Conservation (phyloP, 2,113 vertebrate genomes). For the Paedocypris sp. region DNA sequence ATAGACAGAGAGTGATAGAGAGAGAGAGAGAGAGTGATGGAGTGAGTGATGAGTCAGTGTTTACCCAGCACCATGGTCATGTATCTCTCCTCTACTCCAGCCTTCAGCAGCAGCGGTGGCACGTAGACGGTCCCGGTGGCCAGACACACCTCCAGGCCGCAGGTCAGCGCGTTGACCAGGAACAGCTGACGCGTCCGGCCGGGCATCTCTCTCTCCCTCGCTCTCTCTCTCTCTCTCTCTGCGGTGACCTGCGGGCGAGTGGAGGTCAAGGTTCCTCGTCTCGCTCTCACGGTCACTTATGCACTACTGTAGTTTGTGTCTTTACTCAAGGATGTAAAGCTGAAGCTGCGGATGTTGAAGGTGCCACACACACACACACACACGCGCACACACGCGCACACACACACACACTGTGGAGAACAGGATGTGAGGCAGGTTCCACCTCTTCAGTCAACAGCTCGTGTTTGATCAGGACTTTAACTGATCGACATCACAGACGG, state of each 20-base stretch:
- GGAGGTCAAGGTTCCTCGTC: too few species aligned
- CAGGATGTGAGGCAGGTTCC: too few species aligned
- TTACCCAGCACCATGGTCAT: conserved; percentile 86
- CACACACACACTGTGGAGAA: too few species aligned
- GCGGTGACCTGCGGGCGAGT: too few species aligned
- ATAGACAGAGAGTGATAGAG: background rate
- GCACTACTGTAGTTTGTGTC: background rate
- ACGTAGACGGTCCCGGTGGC: conserved; percentile 74
- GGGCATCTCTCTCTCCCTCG: conserved; percentile 35
- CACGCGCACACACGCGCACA: too few species aligned
- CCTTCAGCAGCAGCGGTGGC: conserved; percentile 73
- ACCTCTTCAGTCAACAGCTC: conserved; percentile 3
- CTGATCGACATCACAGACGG: too few species aligned
- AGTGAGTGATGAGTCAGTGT: conserved; percentile 19
- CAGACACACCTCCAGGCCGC: conserved; percentile 79
- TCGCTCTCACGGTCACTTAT: too few species aligned
- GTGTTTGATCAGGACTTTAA: too few species aligned
- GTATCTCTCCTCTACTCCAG: conserved; percentile 75
- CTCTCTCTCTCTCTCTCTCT: background rate
- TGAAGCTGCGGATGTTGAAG: background rate
- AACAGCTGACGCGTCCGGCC: conserved; percentile 59
- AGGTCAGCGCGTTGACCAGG: conserved; percentile 72
- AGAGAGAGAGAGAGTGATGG: background rate
- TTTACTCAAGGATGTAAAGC: background rate
- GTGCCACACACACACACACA: background rate